phyloP scores from a whole-genome alignment of 37 sponge, comb jelly and placozoan species.

The Lycopodina hypogea region DNA sequence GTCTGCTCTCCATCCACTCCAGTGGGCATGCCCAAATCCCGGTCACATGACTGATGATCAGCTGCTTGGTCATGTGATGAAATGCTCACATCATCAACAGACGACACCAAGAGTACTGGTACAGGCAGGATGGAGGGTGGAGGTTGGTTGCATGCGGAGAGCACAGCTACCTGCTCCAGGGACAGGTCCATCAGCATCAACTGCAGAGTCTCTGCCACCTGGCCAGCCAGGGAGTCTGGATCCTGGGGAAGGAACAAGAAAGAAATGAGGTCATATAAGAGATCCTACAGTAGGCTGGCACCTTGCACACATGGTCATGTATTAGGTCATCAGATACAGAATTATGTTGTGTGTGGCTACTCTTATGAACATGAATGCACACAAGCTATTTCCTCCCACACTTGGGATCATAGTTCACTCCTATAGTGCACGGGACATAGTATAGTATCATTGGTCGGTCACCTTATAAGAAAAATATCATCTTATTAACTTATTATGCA shows the following conservation, averaged over 20 bases:
- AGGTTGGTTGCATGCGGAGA: neutral
- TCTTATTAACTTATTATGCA: no score
- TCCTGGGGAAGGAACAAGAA: conserved; percentile 25
- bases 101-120: conserved; percentile 2
- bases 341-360: no score
- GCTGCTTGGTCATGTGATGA: neutral
- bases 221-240: conserved; percentile 19
- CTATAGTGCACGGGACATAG: no score
- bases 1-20: neutral
- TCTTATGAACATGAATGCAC: no score
- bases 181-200: conserved; percentile 12
- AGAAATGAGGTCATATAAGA: neutral
- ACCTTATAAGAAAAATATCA: no score
- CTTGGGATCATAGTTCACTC: no score
- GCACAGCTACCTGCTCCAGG: conserved; percentile 1
- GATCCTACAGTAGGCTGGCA: neutral
- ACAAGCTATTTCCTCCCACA: no score
- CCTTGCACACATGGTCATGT: neutral
- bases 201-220: conserved; percentile 30
- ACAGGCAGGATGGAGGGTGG: neutral
- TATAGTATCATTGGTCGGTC: no score
- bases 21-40: neutral
- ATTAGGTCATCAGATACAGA: no score
- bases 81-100: neutral
- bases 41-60: neutral